phyloP scores from a whole-genome alignment of 2,797 vertebrate genomes.

The Nannoperca australis region DNA sequence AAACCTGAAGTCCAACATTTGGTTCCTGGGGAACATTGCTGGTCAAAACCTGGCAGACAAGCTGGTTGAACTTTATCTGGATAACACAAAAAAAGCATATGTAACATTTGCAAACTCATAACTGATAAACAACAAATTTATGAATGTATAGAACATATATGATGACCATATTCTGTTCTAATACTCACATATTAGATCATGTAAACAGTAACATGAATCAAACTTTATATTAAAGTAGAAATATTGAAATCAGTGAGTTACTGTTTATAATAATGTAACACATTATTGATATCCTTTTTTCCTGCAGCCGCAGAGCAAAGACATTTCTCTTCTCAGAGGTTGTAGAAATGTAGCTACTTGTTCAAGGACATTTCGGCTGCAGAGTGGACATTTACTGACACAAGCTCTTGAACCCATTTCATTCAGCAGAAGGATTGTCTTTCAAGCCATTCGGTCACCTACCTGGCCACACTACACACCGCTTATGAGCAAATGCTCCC shows the following conservation, averaged over 20 bases:
- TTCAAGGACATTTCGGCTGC: constrained; percentile 1
- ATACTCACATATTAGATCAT: not conserved
- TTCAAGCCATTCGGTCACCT: constrained; percentile 1
- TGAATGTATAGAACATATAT: not conserved
- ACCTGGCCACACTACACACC: not conserved
- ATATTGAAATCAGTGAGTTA: not conserved
- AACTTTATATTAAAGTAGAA: not conserved
- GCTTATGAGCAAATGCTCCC: not conserved
- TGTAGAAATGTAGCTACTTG: not conserved
- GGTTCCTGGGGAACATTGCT: constrained; percentile 80
- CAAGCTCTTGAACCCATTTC: not conserved
- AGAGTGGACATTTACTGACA: not conserved
- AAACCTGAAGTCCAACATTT: constrained; percentile 93
- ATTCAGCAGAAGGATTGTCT: not conserved
- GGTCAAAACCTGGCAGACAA: constrained; percentile 88
- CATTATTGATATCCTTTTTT: not conserved
- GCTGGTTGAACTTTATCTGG: constrained; percentile 89
- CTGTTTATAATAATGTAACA: too few species aligned
- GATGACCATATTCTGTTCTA: not conserved
- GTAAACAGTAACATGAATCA: not conserved
- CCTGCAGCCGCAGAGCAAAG: not conserved
- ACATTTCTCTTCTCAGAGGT: not conserved
- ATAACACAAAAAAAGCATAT: constrained; percentile 41
- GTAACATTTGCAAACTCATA: not conserved
- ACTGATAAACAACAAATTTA: not conserved